These are phyloP conservation scores for Taxidea taxus DNA, from an alignment of 2,113 vertebrate genomes.

Conservation along the genomic window DNA sequence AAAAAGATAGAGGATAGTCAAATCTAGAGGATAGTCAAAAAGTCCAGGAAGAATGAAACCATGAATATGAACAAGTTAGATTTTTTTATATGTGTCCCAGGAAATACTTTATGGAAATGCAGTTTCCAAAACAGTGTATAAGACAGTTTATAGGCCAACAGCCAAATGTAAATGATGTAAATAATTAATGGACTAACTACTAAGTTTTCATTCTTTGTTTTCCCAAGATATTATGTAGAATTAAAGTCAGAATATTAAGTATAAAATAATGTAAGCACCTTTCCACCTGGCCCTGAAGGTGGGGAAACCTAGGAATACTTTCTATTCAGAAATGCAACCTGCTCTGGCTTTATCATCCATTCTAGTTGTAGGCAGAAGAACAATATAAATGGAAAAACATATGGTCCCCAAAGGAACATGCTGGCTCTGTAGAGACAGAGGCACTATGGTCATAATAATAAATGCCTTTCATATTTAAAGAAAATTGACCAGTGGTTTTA, in stretches of 20 bases:
- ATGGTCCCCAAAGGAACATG: neutral
- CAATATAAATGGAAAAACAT: neutral
- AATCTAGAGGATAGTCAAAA: neutral
- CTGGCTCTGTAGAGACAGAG: neutral
- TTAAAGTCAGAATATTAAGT: neutral
- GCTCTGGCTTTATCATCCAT: neutral
- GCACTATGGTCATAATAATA: neutral
- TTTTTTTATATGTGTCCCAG: neutral
- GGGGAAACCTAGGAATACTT: neutral
- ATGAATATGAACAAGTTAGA: neutral
- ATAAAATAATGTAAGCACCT: neutral
- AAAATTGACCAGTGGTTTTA: neutral
- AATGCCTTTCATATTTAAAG: neutral
- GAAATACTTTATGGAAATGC: slow-evolving; percentile 4
- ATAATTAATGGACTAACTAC: neutral
- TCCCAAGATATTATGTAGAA: neutral
- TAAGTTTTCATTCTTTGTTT: neutral
- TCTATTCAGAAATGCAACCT: neutral
- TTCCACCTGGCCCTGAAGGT: neutral
- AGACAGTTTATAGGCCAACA: neutral
- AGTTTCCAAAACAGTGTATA: neutral
- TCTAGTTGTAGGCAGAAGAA: neutral
- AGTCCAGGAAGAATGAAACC: neutral
- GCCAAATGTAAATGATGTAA: neutral
- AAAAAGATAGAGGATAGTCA: neutral